Percentiles rank a stretch among this genome's conserved stretches.
phyloP scores from a whole-genome alignment of 2,797 vertebrate species.

The Diglossa cyanea region DNA sequence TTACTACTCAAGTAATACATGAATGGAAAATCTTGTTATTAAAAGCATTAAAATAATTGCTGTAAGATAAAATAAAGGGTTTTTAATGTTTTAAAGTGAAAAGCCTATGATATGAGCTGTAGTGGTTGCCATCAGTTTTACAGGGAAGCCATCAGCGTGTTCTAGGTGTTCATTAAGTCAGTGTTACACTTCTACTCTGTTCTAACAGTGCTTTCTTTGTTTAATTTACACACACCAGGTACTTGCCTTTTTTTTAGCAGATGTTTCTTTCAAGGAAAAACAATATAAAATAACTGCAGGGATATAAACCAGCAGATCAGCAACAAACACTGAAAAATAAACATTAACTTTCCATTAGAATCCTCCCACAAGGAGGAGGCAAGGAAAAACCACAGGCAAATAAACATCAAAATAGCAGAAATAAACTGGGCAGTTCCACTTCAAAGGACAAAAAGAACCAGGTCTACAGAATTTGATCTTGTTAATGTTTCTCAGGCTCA shows the following conservation, averaged over 20 bases:
- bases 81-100: background rate
- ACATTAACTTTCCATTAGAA: background rate
- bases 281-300: conserved; percentile 92
- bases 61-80: background rate
- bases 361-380: background rate
- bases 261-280: conserved; percentile 83
- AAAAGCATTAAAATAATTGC: background rate
- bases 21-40: background rate
- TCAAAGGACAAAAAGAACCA: conserved; percentile 36
- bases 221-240: background rate
- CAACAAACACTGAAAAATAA: conserved; percentile 84
- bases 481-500: conserved; percentile 7
- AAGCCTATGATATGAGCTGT: background rate
- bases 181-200: background rate
- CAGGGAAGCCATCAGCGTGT: background rate
- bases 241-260: conserved; percentile 87
- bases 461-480: conserved; percentile 59
- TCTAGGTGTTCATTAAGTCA: background rate
- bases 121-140: background rate
- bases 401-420: background rate
- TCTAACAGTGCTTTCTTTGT: background rate
- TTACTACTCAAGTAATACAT: background rate
- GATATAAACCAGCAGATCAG: conserved; percentile 90
- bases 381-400: background rate
- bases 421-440: background rate